phyloP scores from a whole-genome alignment of 1,140 invertebrate genomes.

The Orchestia grillus region DNA sequence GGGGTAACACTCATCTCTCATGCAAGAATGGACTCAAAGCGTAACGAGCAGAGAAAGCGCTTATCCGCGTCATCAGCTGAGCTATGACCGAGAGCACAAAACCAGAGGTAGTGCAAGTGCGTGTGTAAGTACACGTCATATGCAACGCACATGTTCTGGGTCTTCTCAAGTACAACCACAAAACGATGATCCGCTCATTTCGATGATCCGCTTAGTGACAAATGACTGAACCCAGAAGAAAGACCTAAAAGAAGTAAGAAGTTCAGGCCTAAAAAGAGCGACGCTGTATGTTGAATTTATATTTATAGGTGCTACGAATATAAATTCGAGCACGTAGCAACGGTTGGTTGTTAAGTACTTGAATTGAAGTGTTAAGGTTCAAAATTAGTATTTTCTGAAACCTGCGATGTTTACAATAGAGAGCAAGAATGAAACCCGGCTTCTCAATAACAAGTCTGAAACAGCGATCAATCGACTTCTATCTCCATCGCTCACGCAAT shows the following conservation, averaged over 20 bases:
- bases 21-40: slow-evolving; percentile 15
- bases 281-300: no score
- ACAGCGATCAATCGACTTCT: neutral
- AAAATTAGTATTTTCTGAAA: neutral
- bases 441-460: neutral
- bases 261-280: neutral
- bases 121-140: slow-evolving; percentile 1
- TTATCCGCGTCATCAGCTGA: slow-evolving; percentile 48
- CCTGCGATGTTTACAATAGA: no score
- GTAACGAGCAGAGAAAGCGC: slow-evolving; percentile 33
- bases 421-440: neutral
- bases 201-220: neutral
- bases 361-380: neutral
- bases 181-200: neutral
- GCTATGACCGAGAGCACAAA: neutral
- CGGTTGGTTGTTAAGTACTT: neutral
- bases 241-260: neutral
- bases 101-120: neutral
- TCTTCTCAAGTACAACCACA: neutral
- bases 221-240: neutral
- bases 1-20: slow-evolving; percentile 37
- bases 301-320: neutral
- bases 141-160: neutral
- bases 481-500: neutral
- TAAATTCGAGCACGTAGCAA: neutral